Percentiles rank a stretch among this genome's conserved stretches.
phyloP scores from a whole-genome alignment of 1,140 invertebrate genomes.

The Eumeta japonica region DNA sequence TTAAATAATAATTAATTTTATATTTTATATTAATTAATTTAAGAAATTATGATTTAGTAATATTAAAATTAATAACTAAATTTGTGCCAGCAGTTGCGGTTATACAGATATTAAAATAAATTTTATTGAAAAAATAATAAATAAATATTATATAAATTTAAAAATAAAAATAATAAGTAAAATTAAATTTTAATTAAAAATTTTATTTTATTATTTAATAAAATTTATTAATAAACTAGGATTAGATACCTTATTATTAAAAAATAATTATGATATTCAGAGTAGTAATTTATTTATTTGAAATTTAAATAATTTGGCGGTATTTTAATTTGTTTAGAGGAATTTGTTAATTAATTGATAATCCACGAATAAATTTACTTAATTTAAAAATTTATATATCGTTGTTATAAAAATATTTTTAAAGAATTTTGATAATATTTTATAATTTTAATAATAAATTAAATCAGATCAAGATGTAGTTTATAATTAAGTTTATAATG shows the following conservation, averaged over 20 bases:
- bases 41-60: slow-evolving; percentile 45
- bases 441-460: slow-evolving; percentile 42
- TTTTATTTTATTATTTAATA: slow-evolving; percentile 23
- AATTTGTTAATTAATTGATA: slow-evolving; percentile 62
- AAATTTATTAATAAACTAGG: slow-evolving; percentile 56
- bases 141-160: slow-evolving; percentile 34
- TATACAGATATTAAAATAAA: slow-evolving; percentile 42
- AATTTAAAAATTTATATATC: slow-evolving; percentile 57
- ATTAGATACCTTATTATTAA: slow-evolving; percentile 68
- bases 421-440: slow-evolving; percentile 54
- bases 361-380: slow-evolving; percentile 57
- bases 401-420: slow-evolving; percentile 59
- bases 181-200: slow-evolving; percentile 33
- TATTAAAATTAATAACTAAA: slow-evolving; percentile 37
- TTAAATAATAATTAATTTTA: slow-evolving; percentile 33
- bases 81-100: slow-evolving; percentile 62
- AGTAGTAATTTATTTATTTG: slow-evolving; percentile 54
- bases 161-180: slow-evolving; percentile 28
- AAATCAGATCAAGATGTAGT: slow-evolving; percentile 63
- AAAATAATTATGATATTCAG: slow-evolving; percentile 34
- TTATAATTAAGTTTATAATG: slow-evolving; percentile 48
- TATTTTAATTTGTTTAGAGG: slow-evolving; percentile 60
- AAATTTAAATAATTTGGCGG: slow-evolving; percentile 62
- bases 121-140: slow-evolving; percentile 24
- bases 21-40: slow-evolving; percentile 37